Percentiles rank a stretch among this genome's conserved stretches.
These are phyloP conservation scores for Ochropleura leucogaster DNA, from an alignment of 2,888 invertebrate genomes.

Conservation along the genomic window DNA sequence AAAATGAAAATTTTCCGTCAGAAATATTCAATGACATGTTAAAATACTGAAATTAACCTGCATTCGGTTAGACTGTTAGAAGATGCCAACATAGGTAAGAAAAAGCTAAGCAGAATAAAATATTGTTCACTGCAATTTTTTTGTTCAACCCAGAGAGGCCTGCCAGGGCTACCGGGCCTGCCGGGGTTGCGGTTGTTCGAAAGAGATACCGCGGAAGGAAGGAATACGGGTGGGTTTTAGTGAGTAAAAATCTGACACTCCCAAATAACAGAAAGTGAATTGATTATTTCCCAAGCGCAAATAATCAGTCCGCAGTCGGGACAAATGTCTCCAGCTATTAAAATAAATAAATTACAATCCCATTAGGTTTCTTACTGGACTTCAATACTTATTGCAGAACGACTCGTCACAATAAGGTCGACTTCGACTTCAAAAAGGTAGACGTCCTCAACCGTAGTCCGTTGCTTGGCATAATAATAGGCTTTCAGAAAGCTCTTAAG, in stretches of 20 bases:
- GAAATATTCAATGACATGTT: background rate
- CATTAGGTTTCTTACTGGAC: background rate
- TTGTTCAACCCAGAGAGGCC: no score
- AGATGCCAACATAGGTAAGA: no score
- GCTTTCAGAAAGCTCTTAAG: constrained; percentile 62
- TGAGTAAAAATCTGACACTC: no score
- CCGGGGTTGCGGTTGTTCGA: no score
- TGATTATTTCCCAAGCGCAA: background rate
- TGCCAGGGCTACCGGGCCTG: no score
- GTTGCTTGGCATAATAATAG: constrained; percentile 65
- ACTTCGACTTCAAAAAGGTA: constrained; percentile 38
- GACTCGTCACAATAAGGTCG: constrained; percentile 11
- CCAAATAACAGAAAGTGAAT: background rate
- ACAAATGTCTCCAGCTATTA: background rate
- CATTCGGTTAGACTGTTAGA: no score
- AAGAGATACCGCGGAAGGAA: no score
- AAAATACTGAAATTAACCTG: no score
- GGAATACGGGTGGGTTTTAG: no score
- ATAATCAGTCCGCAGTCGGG: background rate
- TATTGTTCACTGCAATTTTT: no score
- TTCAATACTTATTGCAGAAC: constrained; percentile 6
- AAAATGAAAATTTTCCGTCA: no score
- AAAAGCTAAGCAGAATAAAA: no score
- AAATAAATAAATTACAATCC: background rate
- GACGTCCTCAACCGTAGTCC: constrained; percentile 38